These are phyloP conservation scores for Drosophila borborema DNA, from an alignment of 2,888 invertebrate species.

Conservation along the genomic window DNA sequence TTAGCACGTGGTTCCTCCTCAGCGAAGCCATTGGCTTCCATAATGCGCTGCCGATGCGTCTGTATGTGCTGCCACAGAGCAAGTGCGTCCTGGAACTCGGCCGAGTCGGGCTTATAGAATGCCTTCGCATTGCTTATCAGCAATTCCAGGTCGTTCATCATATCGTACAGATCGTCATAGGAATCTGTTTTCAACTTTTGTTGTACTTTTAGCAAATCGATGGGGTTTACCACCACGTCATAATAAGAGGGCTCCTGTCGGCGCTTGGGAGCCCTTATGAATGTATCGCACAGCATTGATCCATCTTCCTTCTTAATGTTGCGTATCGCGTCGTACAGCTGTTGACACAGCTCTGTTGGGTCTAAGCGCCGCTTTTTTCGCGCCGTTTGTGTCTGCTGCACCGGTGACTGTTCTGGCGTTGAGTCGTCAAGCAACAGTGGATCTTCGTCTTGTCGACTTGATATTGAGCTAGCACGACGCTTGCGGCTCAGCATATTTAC, in stretches of 20 bases:
- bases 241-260: slow-evolving; percentile 96
- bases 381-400: slow-evolving; percentile 73
- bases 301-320: slow-evolving; percentile 97
- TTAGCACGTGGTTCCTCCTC: slow-evolving; percentile 82
- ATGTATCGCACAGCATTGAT: slow-evolving; percentile 94
- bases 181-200: slow-evolving; percentile 99
- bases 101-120: slow-evolving; percentile 94
- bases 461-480: slow-evolving; percentile 93
- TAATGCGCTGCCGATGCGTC: slow-evolving; percentile 82
- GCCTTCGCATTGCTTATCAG: slow-evolving; percentile 97
- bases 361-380: slow-evolving; percentile 78
- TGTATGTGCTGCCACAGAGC: slow-evolving; percentile 94
- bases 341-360: slow-evolving; percentile 93
- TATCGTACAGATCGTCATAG: slow-evolving; percentile 96
- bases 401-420: slow-evolving; percentile 85
- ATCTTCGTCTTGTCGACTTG: slow-evolving; percentile 90
- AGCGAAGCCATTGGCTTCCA: slow-evolving; percentile 82
- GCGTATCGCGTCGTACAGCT: slow-evolving; percentile 95
- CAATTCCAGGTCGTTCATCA: slow-evolving; percentile 95
- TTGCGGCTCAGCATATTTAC: slow-evolving; percentile 89
- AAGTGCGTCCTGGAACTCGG: slow-evolving; percentile 95
- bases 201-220: slow-evolving; percentile 96
- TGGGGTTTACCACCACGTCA: slow-evolving; percentile 96
- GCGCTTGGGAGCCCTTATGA: slow-evolving; percentile 97
- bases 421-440: slow-evolving; percentile 89